Evolutionary conservation across 2,113 vertebrate genomes (phyloP), one percentile per base, ranked within the genome.

Genomic region (Acrocephalus kingi): DNA sequence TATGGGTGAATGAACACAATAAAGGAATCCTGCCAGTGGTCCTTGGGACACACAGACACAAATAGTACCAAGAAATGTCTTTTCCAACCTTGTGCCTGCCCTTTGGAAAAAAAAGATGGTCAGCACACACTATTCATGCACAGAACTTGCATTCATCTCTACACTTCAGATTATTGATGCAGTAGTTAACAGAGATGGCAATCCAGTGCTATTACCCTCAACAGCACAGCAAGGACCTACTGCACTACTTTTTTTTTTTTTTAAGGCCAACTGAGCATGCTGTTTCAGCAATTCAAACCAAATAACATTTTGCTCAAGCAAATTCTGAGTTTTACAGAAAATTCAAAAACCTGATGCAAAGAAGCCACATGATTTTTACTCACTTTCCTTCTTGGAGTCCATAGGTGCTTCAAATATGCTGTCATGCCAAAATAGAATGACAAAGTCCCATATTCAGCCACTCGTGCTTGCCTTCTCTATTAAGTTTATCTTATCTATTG

Each of bases 21-120:
- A 71, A 68, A 96, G 93, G 91, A 73, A 43, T 39, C 39, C 78
- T 96, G 77, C 37, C 83, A 87, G 8, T 11, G 51, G 72, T 88
- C 81, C 84, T 64, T 71, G 59, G 68, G 72, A 72, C 41, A 71
- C 69, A 67, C 59, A 75, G 79, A 73, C 37, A 61, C 20, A 56
- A 37, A n/a, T 3, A 11, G 43, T 24, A 72, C 37, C 61, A 78
- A 18, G 30, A 66, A 94, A 55, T 7, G 3, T 77, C 71, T 80
- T 89, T 39, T 79, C 73, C 73, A 95, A 61, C 81, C 79, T 92
- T 77, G 58, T 39, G 52, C n/a, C 92, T 95, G 18, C 15, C 84
- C 68, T 92, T 43, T 72, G 64, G 71, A 94, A 84, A 76, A 56
- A 56, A 94, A 93, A 87, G 14, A 21, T 24, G 7, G 9, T 61